Evolutionary conservation across 2,113 vertebrate genomes (phyloP), one percentile per base, ranked within the genome.

Genomic region (Eublepharis macularius): DNA sequence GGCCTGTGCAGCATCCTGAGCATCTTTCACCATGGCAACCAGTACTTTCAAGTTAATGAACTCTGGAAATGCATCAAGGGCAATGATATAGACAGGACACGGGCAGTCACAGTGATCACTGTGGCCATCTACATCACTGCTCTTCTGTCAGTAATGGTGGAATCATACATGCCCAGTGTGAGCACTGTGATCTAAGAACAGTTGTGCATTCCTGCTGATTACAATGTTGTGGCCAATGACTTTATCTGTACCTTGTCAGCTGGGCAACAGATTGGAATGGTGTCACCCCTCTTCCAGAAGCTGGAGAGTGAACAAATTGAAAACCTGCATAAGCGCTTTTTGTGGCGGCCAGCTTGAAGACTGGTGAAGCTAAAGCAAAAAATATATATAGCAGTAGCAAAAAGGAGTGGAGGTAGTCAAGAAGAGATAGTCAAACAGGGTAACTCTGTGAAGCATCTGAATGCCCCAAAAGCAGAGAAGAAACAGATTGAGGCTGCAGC

Each of bases 11-110:
- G 97, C 73, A 97, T 99, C 92, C 96, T 99, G 11, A 97, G 96
- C 93, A 97, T 99, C 84, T 99, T 98, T 89, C 98, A 98, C 76
- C 97, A 98, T 13, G 98, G 98, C 83, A 99, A 99, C 91, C 98
- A 99, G 88, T 99, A 99, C 92, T 98, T 99, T 91, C 98, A 99
- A 92, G 96, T 98, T 74, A 98, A 98, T 0, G 98, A 99, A 89
- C 98, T 98, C 21, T 99, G 98, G 98, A 99, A 98, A 89, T 96
- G 95, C 86, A 98, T 99, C 94, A 99, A 98, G 94, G 98, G 98
- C 16, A 92, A 76, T 0, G 97, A 97, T 8, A 36, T 74, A 4
- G 98, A 99, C 88, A 98, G 98, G 96, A 95, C 95, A 90, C 97
- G 97, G 0, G 98, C 98, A 0, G 97, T 98, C 87, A 98, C 98